These are phyloP conservation scores for Siniperca undulata DNA, from an alignment of 2,797 vertebrate species.

Conservation along the genomic window DNA sequence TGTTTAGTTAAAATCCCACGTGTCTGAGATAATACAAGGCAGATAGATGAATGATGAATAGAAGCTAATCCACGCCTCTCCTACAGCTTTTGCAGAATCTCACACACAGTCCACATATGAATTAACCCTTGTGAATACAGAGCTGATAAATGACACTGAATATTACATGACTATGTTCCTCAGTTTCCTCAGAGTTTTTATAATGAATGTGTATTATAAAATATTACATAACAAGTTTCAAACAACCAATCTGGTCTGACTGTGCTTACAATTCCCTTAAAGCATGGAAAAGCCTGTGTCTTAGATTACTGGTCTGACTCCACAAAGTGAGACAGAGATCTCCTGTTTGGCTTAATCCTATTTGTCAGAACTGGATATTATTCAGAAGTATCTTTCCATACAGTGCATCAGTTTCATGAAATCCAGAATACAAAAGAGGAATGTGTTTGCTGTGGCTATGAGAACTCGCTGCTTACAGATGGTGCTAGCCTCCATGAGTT, in stretches of 20 bases:
- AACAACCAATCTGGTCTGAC: slow-evolving; percentile 7
- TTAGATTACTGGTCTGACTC: slow-evolving; percentile 39
- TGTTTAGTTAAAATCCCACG: background rate
- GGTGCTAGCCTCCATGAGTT: background rate
- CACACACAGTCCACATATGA: background rate
- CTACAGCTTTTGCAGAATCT: background rate
- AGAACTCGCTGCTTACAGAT: background rate
- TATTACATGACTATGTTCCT: slow-evolving; percentile 13
- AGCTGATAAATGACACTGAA: slow-evolving; percentile 22
- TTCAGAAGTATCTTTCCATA: slow-evolving; percentile 22
- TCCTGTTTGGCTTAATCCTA: slow-evolving; percentile 38
- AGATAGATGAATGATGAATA: background rate
- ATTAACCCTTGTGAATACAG: background rate
- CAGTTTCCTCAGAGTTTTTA: background rate
- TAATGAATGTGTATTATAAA: slow-evolving; percentile 8
- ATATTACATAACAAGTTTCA: slow-evolving; percentile 23
- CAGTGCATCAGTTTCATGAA: slow-evolving; percentile 7
- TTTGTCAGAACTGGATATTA: slow-evolving; percentile 28
- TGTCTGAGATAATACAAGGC: background rate
- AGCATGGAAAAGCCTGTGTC: slow-evolving; percentile 10
- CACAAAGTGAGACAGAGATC: slow-evolving; percentile 22
- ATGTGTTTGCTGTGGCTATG: background rate
- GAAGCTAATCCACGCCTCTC: background rate
- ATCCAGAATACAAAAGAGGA: slow-evolving; percentile 3
- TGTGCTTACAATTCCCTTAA: slow-evolving; percentile 7